Conservation (phyloP, 2,113 vertebrate genomes). For the Pseudolaguvia tuberculata region DNA sequence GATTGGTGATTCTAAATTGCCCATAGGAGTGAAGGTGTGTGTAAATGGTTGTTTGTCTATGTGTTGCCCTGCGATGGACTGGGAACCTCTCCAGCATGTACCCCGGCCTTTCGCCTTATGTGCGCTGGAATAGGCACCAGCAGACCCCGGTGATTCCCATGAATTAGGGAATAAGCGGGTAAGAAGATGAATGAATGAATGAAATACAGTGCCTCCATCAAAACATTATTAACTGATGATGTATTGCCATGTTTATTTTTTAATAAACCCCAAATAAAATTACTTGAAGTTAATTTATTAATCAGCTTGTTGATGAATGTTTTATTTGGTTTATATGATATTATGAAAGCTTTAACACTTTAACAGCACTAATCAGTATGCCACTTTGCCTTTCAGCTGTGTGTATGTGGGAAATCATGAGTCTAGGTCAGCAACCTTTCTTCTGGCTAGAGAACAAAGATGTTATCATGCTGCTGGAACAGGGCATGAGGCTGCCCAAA, state of each 20-base stretch:
- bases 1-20: no score
- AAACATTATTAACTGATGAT: neutral
- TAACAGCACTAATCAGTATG: neutral
- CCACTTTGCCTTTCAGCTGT: conserved; percentile 73
- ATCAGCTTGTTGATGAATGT: neutral
- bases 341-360: neutral
- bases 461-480: conserved; percentile 91
- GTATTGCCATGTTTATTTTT: neutral
- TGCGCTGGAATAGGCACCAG: no score
- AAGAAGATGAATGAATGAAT: no score
- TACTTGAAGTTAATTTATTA: neutral
- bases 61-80: no score
- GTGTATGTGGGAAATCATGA: conserved; percentile 97
- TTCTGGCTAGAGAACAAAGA: conserved; percentile 96
- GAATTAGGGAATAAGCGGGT: no score
- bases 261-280: neutral
- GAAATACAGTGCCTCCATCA: neutral
- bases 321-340: neutral
- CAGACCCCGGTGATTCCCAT: no score
- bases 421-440: conserved; percentile 90
- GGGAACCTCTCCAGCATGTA: no score
- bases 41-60: no score
- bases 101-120: no score
- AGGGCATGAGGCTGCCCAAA: conserved; percentile 85
- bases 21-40: no score